phyloP scores from a whole-genome alignment of 2,888 invertebrate genomes.

The Resseliella maxima region DNA sequence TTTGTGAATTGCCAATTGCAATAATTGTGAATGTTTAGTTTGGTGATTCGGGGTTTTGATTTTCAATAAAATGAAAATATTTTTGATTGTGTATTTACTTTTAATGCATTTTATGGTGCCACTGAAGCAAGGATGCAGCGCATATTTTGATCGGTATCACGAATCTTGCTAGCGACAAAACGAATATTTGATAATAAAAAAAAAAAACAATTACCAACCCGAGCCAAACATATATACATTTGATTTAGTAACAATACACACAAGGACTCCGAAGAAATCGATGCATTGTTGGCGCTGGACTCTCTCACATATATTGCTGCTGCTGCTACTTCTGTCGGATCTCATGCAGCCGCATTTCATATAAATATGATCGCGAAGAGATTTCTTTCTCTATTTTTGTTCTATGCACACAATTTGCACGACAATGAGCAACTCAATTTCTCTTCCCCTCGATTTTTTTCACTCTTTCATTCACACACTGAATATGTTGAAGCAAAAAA shows the following conservation, averaged over 20 bases:
- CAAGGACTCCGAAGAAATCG: background rate
- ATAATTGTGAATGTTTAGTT: constrained; percentile 32
- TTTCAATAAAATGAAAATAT: background rate
- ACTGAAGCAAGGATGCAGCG: background rate
- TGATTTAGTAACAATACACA: background rate
- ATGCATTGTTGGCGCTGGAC: background rate
- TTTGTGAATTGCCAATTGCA: constrained; percentile 43
- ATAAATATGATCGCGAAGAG: constrained; percentile 38
- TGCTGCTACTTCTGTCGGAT: background rate
- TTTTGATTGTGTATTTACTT: background rate
- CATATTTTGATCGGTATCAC: background rate
- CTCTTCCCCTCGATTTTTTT: too few species aligned
- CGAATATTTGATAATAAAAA: background rate
- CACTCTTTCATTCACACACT: too few species aligned
- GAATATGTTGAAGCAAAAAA: constrained; percentile 27
- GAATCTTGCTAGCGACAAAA: constrained; percentile 8
- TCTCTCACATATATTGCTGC: background rate
- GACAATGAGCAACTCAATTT: too few species aligned
- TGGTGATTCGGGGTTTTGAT: background rate
- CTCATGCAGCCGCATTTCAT: constrained; percentile 19
- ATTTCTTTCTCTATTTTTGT: background rate
- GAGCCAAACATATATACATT: background rate
- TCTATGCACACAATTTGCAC: background rate
- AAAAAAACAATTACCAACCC: background rate
- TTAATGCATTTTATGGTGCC: background rate